These are phyloP conservation scores for Hypsopygia costalis DNA, from an alignment of 2,888 invertebrate species.

Conservation along the genomic window DNA sequence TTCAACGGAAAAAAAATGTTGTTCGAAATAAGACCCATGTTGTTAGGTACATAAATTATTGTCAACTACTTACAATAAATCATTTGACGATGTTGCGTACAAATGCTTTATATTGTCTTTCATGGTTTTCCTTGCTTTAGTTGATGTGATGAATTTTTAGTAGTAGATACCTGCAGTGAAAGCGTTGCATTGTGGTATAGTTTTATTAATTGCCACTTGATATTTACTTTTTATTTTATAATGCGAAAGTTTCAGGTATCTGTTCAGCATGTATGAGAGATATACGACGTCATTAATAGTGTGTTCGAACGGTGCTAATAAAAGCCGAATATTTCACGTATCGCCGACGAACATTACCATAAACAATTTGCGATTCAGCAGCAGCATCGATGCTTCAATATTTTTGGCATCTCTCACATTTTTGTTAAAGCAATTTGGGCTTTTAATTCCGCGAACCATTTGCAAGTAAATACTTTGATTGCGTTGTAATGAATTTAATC, in stretches of 20 bases:
- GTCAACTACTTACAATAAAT: too few relatives aligned
- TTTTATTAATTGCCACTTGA: neutral
- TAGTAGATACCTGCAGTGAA: too few relatives aligned
- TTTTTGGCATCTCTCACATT: conserved; percentile 35
- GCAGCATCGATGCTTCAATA: conserved; percentile 51
- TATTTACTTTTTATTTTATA: conserved; percentile 16
- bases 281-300: conserved; percentile 32
- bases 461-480: neutral
- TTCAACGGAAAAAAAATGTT: too few relatives aligned
- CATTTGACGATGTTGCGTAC: too few relatives aligned
- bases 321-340: conserved; percentile 57
- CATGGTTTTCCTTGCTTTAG: too few relatives aligned
- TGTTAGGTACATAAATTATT: too few relatives aligned
- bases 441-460: conserved; percentile 11
- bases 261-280: conserved; percentile 14
- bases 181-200: too few relatives aligned
- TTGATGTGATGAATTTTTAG: too few relatives aligned
- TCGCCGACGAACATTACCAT: conserved; percentile 52
- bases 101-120: too few relatives aligned
- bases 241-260: conserved; percentile 12
- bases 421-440: conserved; percentile 20
- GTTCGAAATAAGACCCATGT: too few relatives aligned
- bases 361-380: conserved; percentile 61
- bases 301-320: conserved; percentile 44
- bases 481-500: too few relatives aligned